A percentile compares a stretch with the other conserved stretches of the same genome.
Evolutionary conservation across 2,888 invertebrate species (phyloP).

Genomic region (Lasioglossum vierecki): DNA sequence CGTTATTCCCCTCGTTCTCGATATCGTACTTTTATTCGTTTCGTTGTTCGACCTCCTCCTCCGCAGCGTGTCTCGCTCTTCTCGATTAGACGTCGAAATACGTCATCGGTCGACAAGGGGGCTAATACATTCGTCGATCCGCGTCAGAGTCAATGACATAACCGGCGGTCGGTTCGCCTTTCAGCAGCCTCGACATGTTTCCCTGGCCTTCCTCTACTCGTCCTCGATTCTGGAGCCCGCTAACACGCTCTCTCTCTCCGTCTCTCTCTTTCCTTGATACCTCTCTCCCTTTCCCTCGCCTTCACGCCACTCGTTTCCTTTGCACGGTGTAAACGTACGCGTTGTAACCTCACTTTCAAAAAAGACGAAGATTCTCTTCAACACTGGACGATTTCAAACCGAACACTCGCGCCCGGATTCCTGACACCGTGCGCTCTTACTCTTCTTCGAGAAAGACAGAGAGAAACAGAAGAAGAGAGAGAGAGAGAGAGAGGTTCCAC

Average conservation of each 20-base stretch:
- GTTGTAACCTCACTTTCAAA: slow-evolving; percentile 38
- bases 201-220: slow-evolving; percentile 42
- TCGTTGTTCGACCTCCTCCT: slow-evolving; percentile 9
- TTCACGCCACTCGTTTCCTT: not conserved
- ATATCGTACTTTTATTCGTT: not conserved
- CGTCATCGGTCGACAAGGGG: slow-evolving; percentile 65
- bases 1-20: not conserved
- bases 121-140: slow-evolving; percentile 72
- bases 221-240: slow-evolving; percentile 40
- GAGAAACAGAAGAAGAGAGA: too few species aligned
- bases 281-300: not conserved
- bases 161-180: slow-evolving; percentile 73
- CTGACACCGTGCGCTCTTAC: not conserved
- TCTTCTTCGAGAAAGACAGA: too few species aligned
- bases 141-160: slow-evolving; percentile 75
- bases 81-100: slow-evolving; percentile 50
- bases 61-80: slow-evolving; percentile 50
- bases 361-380: not conserved
- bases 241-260: not conserved
- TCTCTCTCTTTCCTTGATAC: not conserved
- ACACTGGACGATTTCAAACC: not conserved
- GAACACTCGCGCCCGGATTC: slow-evolving; percentile 11
- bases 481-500: not conserved
- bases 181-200: slow-evolving; percentile 73
- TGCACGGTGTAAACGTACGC: not conserved